These are phyloP conservation scores for Ochropacha duplaris DNA, from an alignment of 2,888 invertebrate species.

Conservation along the genomic window DNA sequence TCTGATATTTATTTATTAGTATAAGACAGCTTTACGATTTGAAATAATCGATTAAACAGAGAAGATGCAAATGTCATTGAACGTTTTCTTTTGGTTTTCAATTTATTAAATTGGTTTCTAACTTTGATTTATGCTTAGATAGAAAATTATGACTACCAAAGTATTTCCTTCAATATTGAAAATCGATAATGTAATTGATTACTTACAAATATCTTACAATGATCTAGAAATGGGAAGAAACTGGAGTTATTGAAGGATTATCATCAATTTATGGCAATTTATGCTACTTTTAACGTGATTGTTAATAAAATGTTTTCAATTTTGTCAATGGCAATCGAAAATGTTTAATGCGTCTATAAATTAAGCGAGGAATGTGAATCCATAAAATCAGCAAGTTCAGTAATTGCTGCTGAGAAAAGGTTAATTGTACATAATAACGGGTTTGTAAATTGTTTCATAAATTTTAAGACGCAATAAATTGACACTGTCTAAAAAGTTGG, in stretches of 20 bases:
- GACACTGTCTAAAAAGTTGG: constrained; percentile 12
- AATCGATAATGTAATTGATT: not conserved
- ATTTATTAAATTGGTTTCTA: too few species aligned
- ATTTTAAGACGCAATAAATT: constrained; percentile 30
- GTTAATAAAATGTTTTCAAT: not conserved
- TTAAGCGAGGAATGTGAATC: constrained; percentile 4
- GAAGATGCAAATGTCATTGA: too few species aligned
- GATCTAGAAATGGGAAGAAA: not conserved
- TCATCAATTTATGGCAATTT: not conserved
- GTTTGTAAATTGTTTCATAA: constrained; percentile 29
- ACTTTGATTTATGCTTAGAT: too few species aligned
- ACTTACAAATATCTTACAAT: not conserved
- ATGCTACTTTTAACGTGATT: not conserved
- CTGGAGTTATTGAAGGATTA: too few species aligned
- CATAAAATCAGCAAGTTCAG: constrained; percentile 22
- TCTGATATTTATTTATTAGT: too few species aligned
- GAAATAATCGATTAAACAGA: too few species aligned
- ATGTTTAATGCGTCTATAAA: constrained; percentile 8
- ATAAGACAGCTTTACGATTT: too few species aligned
- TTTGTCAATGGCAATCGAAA: constrained; percentile 4
- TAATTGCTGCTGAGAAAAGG: constrained; percentile 36
- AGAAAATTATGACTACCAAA: too few species aligned
- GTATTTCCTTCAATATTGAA: not conserved
- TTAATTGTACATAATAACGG: constrained; percentile 38
- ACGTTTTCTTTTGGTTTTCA: too few species aligned